Evolutionary conservation across 2,113 vertebrate genomes (phyloP).

Genomic region (Glaucidium brasilianum): DNA sequence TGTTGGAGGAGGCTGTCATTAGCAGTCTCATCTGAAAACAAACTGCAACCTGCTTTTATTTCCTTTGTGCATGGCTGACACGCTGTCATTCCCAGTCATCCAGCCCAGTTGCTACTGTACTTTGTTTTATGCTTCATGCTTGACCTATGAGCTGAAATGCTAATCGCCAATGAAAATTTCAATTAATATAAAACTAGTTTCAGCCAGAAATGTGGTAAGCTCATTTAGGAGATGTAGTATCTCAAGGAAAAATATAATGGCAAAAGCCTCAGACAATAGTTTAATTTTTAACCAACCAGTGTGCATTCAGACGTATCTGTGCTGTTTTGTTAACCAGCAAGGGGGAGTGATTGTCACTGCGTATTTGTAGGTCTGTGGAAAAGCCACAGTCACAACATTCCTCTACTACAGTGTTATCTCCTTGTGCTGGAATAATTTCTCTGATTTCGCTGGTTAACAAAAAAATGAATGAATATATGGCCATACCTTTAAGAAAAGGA

Average conservation of each 20-base stretch:
- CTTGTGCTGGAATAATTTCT: neutral
- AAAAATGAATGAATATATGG: neutral
- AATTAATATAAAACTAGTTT: neutral
- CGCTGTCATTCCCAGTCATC: neutral
- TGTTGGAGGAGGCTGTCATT: neutral
- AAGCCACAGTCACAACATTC: neutral
- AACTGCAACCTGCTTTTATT: neutral
- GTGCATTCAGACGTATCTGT: neutral
- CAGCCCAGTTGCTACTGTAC: neutral
- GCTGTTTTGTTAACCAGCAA: neutral
- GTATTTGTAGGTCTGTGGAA: neutral
- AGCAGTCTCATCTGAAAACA: neutral
- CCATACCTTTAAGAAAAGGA: neutral
- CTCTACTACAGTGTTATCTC: rapidly evolving
- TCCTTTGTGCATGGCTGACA: neutral
- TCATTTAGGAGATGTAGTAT: neutral
- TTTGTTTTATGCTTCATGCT: neutral
- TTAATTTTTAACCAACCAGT: neutral
- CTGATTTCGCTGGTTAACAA: neutral
- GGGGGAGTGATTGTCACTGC: neutral
- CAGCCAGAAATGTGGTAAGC: neutral
- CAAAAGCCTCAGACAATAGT: neutral
- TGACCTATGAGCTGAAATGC: neutral
- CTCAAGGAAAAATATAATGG: neutral
- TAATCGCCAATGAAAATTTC: neutral